phyloP scores from a whole-genome alignment of 2,797 vertebrate species.

The Enteromius viviparus region DNA sequence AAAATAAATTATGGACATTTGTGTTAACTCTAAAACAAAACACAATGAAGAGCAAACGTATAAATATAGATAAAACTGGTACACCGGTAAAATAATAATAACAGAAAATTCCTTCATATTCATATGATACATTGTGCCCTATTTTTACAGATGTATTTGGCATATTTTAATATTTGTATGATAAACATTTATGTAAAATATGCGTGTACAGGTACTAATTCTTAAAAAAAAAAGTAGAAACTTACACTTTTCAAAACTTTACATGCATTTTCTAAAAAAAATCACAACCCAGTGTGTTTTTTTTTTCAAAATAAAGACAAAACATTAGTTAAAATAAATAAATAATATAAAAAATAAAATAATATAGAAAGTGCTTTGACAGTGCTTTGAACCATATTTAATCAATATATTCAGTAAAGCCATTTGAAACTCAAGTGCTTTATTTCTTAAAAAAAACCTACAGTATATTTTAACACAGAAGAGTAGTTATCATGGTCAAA shows the following conservation, averaged over 20 bases:
- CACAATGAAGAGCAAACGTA: neutral
- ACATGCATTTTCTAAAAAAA: neutral
- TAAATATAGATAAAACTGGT: neutral
- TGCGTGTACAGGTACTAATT: neutral
- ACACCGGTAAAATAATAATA: neutral
- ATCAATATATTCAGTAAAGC: neutral
- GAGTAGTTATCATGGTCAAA: neutral
- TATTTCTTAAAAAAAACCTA: neutral
- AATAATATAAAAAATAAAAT: too few relatives aligned
- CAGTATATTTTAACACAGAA: neutral
- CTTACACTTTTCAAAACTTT: neutral
- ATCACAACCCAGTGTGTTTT: neutral
- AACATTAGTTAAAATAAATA: neutral
- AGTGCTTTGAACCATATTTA: too few relatives aligned
- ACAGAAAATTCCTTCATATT: neutral
- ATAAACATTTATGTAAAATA: neutral
- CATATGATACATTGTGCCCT: neutral
- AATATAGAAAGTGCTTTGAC: too few relatives aligned
- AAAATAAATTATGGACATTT: neutral
- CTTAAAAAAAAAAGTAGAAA: neutral
- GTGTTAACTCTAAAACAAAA: neutral
- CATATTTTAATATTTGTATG: neutral
- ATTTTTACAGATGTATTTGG: neutral
- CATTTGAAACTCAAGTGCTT: neutral
- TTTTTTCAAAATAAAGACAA: neutral